These are phyloP conservation scores for human (Homo sapiens) DNA, from an alignment of 2,113 vertebrate species.

Conservation along the genomic window DNA sequence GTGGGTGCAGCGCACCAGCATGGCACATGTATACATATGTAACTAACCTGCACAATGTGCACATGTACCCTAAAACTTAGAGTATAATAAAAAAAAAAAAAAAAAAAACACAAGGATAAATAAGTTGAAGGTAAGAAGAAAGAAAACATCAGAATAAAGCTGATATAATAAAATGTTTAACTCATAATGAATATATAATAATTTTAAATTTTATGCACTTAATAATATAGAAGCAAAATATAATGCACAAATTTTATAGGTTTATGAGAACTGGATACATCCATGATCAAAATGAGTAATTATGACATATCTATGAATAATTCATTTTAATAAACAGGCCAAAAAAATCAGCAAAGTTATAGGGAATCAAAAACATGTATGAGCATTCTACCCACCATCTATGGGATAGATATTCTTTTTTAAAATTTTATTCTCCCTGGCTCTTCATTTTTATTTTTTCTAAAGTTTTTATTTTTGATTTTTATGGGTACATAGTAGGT, in stretches of 20 bases:
- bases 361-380: background rate
- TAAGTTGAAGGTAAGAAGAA: background rate
- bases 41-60: too few relatives aligned
- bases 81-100: too few relatives aligned
- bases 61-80: too few relatives aligned
- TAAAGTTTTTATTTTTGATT: too few relatives aligned
- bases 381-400: background rate
- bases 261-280: background rate
- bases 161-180: background rate
- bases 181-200: background rate
- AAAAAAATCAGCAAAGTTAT: conserved; percentile 14
- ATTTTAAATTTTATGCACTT: background rate
- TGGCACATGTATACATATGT: too few relatives aligned
- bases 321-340: background rate
- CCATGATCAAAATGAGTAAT: background rate
- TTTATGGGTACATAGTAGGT: too few relatives aligned
- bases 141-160: background rate
- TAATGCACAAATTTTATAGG: background rate
- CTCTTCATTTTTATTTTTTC: too few relatives aligned
- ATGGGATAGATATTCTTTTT: background rate
- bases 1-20: too few relatives aligned
- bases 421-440: too few relatives aligned
- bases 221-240: conserved; percentile 7
- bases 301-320: background rate
- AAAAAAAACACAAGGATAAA: background rate